Evolutionary conservation across 1,140 invertebrate genomes (phyloP).

Genomic region (Bombus fervidus): DNA sequence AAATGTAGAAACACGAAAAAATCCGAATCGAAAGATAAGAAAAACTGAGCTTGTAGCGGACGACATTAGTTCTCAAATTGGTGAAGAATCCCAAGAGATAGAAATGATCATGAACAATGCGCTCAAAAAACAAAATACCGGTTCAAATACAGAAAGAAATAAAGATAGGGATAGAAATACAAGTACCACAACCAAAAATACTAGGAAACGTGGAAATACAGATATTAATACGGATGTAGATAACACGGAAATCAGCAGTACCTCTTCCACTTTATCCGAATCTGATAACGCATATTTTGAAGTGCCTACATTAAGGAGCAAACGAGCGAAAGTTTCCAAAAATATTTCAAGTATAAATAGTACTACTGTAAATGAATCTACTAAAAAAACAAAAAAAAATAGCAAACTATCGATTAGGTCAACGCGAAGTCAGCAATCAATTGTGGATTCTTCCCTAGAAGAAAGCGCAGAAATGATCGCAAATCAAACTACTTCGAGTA

Average conservation of each 20-base stretch:
- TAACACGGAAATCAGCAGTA: neutral
- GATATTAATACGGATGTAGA: neutral
- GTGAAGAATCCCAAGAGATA: conserved; percentile 64
- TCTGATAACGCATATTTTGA: conserved; percentile 10
- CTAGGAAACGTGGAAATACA: neutral
- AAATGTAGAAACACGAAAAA: neutral
- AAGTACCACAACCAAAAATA: neutral
- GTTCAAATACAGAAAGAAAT: neutral
- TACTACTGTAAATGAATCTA: neutral
- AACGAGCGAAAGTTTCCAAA: conserved; percentile 27
- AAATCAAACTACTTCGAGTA: neutral
- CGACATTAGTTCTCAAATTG: conserved; percentile 11
- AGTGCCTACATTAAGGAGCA: neutral
- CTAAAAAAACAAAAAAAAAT: neutral
- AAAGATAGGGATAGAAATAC: neutral
- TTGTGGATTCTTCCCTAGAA: neutral
- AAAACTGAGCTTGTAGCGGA: neutral
- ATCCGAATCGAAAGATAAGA: neutral
- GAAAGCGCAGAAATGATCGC: neutral
- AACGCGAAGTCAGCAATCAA: neutral
- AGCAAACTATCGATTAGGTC: neutral
- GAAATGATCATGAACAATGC: conserved; percentile 38
- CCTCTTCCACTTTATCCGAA: conserved; percentile 19
- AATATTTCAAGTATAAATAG: neutral
- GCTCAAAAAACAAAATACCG: neutral